Conservation (phyloP, 2,113 vertebrate species). For the Eleginops maclovinus region DNA sequence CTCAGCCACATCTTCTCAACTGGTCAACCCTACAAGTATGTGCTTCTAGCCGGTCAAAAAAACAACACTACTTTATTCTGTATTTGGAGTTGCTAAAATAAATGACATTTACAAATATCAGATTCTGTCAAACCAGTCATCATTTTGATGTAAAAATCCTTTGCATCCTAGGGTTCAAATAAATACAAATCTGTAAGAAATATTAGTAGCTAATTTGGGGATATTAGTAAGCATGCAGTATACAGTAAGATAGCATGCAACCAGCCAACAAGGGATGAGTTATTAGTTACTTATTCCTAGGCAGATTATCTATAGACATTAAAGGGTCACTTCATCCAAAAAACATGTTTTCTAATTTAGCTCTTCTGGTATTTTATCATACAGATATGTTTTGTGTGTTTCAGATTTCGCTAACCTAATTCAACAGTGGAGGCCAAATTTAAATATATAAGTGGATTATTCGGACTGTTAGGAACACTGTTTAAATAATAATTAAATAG, state of each 20-base stretch:
- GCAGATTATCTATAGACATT: background rate
- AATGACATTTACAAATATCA: background rate
- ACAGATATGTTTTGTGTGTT: background rate
- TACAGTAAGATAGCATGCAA: constrained; percentile 52
- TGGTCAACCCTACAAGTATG: background rate
- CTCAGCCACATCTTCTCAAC: constrained; percentile 79
- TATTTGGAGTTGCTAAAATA: background rate
- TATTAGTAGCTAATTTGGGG: constrained; percentile 13
- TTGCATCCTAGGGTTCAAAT: background rate
- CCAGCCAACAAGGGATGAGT: constrained; percentile 18
- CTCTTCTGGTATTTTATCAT: background rate
- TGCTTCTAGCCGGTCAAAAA: background rate
- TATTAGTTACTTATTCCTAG: constrained; percentile 12
- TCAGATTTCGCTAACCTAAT: background rate
- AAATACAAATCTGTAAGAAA: constrained; percentile 11
- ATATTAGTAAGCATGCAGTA: constrained; percentile 56
- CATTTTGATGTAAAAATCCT: background rate
- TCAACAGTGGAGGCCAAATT: background rate
- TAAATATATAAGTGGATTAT: background rate
- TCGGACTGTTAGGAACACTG: background rate
- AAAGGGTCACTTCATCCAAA: constrained; percentile 16
- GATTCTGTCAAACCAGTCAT: background rate
- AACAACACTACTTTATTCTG: background rate
- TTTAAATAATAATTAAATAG: no score
- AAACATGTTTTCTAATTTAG: background rate